Evolutionary conservation across 2,888 invertebrate genomes (phyloP).

Genomic region (Dorcus hopei): DNA sequence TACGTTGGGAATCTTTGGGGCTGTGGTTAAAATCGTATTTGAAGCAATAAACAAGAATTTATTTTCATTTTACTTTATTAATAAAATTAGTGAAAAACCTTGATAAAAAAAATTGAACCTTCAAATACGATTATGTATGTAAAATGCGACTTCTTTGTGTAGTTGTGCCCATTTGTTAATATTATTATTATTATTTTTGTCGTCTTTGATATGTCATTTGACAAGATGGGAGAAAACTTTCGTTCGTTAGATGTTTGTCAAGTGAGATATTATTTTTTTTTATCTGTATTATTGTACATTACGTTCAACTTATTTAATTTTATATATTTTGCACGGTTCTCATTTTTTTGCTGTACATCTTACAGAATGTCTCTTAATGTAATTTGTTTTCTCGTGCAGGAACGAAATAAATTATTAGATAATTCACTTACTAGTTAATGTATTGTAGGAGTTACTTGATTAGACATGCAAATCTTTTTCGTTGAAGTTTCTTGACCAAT

Average conservation of each 20-base stretch:
- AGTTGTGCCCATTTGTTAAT: constrained; percentile 16
- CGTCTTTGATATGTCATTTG: constrained; percentile 14
- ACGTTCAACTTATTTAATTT: constrained; percentile 17
- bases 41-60: constrained; percentile 14
- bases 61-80: constrained; percentile 14
- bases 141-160: constrained; percentile 1
- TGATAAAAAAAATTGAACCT: constrained; percentile 4
- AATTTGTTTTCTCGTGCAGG: constrained; percentile 4
- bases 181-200: constrained; percentile 10
- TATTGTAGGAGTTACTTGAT: constrained; percentile 6
- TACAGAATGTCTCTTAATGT: constrained; percentile 7
- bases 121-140: constrained; percentile 8
- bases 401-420: constrained; percentile 4
- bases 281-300: constrained; percentile 17
- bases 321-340: constrained; percentile 17
- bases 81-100: not conserved
- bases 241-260: constrained; percentile 9
- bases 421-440: constrained; percentile 6
- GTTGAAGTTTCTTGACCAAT: too few relatives aligned
- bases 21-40: constrained; percentile 28
- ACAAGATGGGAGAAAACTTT: constrained; percentile 10
- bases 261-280: constrained; percentile 13
- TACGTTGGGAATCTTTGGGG: constrained; percentile 21
- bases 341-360: constrained; percentile 2
- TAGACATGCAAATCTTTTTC: constrained; percentile 2